Conservation (phyloP, 2,113 vertebrate species). For the Jacana jacana region DNA sequence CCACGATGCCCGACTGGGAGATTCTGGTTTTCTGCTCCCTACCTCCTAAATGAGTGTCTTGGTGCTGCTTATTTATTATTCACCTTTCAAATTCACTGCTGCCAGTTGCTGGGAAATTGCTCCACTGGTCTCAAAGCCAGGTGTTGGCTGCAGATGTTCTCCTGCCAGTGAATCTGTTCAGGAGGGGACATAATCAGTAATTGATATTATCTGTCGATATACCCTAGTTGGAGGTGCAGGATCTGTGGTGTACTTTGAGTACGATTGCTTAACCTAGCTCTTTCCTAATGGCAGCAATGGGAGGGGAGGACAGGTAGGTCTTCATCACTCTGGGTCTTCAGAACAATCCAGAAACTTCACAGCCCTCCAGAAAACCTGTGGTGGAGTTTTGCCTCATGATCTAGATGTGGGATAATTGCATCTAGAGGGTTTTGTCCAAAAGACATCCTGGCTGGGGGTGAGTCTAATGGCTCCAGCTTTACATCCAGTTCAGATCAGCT, state of each 20-base stretch:
- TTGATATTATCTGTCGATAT: not conserved
- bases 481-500: not conserved
- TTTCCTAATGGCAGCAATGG: not conserved
- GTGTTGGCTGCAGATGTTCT: not conserved
- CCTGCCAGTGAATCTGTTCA: not conserved
- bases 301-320: not conserved
- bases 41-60: not conserved
- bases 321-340: not conserved
- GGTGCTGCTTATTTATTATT: not conserved
- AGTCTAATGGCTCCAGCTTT: not conserved
- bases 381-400: not conserved
- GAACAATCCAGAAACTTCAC: not conserved
- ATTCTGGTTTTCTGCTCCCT: not conserved
- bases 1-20: not conserved
- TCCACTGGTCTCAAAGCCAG: not conserved
- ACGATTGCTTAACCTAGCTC: not conserved
- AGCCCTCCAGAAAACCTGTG: not conserved
- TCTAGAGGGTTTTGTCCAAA: not conserved
- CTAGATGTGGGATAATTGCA: not conserved
- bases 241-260: not conserved
- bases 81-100: not conserved
- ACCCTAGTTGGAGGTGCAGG: not conserved
- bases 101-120: not conserved
- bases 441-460: not conserved
- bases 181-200: not conserved